Percentiles rank a stretch among this genome's conserved stretches.
These are phyloP conservation scores for Acrobeloides nanus DNA, from an alignment of 2,888 invertebrate species.

Conservation along the genomic window DNA sequence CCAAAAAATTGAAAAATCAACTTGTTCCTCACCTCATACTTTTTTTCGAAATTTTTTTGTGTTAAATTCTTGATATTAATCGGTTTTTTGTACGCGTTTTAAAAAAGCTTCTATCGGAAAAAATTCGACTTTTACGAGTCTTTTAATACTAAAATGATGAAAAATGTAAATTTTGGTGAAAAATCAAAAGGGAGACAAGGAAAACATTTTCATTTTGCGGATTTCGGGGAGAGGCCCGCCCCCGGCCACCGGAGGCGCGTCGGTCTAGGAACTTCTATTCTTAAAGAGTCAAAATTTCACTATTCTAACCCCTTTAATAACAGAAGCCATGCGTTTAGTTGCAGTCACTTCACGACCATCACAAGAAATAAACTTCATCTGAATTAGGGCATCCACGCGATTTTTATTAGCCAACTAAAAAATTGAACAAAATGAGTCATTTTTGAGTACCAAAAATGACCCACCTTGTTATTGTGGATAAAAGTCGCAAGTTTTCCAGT, in stretches of 20 bases:
- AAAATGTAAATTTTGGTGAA: conserved; percentile 1
- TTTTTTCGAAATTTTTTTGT: too few relatives aligned
- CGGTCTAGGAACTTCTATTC: too few relatives aligned
- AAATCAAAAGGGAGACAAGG: neutral
- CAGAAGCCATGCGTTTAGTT: conserved; percentile 34
- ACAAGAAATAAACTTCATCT: conserved; percentile 61
- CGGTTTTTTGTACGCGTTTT: too few relatives aligned
- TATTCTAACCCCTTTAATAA: conserved; percentile 8
- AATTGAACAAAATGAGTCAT: conserved; percentile 2
- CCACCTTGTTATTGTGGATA: conserved; percentile 78
- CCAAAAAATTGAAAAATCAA: too few relatives aligned
- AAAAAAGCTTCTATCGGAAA: too few relatives aligned
- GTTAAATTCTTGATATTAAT: too few relatives aligned
- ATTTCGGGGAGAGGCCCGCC: too few relatives aligned
- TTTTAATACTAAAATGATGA: neutral
- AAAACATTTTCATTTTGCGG: neutral
- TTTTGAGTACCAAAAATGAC: neutral
- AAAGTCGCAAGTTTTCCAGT: conserved; percentile 70
- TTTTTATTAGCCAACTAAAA: conserved; percentile 62
- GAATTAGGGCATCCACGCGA: conserved; percentile 60
- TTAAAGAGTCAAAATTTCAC: neutral
- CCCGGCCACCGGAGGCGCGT: too few relatives aligned
- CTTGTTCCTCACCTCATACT: too few relatives aligned
- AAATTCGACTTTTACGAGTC: too few relatives aligned
- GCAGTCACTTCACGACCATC: conserved; percentile 65